Conservation (phyloP, 1,140 invertebrate species). For the Pseudomyrmex gracilis region DNA sequence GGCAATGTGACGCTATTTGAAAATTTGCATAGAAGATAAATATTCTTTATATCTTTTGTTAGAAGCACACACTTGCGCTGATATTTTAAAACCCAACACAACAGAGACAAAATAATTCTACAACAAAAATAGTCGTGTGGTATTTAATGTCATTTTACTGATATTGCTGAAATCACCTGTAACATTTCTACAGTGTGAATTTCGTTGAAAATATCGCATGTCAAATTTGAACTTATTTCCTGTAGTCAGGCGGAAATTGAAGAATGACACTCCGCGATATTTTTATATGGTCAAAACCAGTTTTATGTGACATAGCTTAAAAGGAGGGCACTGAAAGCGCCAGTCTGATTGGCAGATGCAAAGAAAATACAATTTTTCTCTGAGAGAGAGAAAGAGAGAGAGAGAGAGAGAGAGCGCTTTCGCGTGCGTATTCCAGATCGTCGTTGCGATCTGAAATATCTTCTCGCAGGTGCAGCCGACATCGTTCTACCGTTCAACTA, state of each 20-base stretch:
- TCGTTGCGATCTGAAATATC: conserved; percentile 56
- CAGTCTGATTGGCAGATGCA: conserved; percentile 65
- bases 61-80: too few species aligned
- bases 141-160: neutral
- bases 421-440: conserved; percentile 30
- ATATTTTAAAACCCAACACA: too few species aligned
- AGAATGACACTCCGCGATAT: conserved; percentile 17
- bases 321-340: conserved; percentile 31
- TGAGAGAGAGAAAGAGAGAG: too few species aligned
- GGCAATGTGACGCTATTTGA: too few species aligned
- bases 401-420: too few species aligned
- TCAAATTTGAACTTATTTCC: conserved; percentile 34
- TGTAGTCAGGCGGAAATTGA: conserved; percentile 32
- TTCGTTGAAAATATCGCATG: conserved; percentile 37
- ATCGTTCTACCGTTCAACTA: conserved; percentile 30
- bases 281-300: conserved; percentile 39
- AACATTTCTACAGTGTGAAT: conserved; percentile 48
- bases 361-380: conserved; percentile 66
- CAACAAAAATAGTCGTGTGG: conserved; percentile 10
- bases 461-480: conserved; percentile 44
- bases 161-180: conserved; percentile 24
- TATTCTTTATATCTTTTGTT: too few species aligned
- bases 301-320: conserved; percentile 50
- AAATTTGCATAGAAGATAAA: too few species aligned
- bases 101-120: neutral